phyloP scores from a whole-genome alignment of 2,797 vertebrate genomes.

The Mus spretus region DNA sequence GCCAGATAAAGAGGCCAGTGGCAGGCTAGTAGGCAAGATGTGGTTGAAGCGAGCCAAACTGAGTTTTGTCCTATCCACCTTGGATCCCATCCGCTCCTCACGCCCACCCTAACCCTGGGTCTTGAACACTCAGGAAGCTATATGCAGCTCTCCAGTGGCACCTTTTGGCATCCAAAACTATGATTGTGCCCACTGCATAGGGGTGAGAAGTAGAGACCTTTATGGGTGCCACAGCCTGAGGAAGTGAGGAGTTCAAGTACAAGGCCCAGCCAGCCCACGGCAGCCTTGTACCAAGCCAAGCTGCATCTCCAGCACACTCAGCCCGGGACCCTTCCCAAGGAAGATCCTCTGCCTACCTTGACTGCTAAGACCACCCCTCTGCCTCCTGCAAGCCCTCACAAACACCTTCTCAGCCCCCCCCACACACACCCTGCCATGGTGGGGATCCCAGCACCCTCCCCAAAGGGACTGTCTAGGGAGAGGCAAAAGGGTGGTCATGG shows the following conservation, averaged over 20 bases:
- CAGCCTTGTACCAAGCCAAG: background rate
- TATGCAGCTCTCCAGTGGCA: rapidly evolving
- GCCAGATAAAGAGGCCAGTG: background rate
- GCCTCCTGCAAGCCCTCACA: background rate
- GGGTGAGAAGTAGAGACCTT: background rate
- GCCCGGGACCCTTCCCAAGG: background rate
- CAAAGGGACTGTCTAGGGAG: no score
- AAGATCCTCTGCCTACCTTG: background rate
- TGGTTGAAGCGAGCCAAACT: background rate
- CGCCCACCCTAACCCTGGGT: background rate
- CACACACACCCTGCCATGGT: background rate
- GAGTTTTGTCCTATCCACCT: background rate
- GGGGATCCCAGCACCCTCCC: background rate
- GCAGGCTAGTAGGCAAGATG: background rate
- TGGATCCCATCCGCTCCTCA: background rate
- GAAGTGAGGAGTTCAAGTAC: background rate
- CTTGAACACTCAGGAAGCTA: background rate
- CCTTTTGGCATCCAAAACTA: background rate
- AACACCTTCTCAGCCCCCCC: background rate
- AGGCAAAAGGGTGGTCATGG: background rate
- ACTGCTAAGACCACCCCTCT: background rate
- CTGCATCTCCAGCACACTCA: background rate
- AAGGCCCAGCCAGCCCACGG: background rate
- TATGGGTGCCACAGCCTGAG: background rate
- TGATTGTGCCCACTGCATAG: background rate